Percentiles rank a stretch among this genome's conserved stretches.
phyloP scores from a whole-genome alignment of 2,113 vertebrate genomes.

The Pleuronectes platessa region DNA sequence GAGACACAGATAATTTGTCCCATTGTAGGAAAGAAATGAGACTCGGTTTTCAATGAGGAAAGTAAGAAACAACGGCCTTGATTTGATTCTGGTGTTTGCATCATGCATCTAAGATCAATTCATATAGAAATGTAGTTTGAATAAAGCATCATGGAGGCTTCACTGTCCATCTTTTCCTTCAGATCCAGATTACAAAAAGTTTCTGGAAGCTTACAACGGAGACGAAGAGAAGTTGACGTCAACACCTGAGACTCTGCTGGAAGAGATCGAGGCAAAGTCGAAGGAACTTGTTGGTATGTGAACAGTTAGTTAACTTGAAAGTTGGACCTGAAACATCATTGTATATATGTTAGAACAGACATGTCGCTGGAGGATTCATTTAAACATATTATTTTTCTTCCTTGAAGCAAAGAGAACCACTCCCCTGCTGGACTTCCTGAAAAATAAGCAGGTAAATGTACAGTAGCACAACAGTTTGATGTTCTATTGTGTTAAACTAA shows the following conservation, averaged over 20 bases:
- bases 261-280: constrained; percentile 97
- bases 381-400: constrained; percentile 24
- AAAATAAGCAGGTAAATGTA: constrained; percentile 95
- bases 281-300: constrained; percentile 94
- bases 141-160: not conserved
- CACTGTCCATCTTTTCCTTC: constrained; percentile 19
- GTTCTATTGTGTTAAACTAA: not conserved
- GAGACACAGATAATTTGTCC: not conserved
- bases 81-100: not conserved
- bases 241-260: constrained; percentile 94
- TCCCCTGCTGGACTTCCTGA: constrained; percentile 96
- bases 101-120: not conserved
- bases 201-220: constrained; percentile 93
- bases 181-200: constrained; percentile 98
- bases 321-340: not conserved
- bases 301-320: not conserved
- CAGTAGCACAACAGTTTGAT: not conserved
- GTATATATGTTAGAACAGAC: not conserved
- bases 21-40: not conserved
- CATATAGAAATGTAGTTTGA: not conserved
- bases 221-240: constrained; percentile 95
- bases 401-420: constrained; percentile 94
- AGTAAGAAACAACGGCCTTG: no score
- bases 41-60: not conserved
- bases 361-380: not conserved